Conservation (phyloP, 2,113 vertebrate genomes). For the Colius striatus region DNA sequence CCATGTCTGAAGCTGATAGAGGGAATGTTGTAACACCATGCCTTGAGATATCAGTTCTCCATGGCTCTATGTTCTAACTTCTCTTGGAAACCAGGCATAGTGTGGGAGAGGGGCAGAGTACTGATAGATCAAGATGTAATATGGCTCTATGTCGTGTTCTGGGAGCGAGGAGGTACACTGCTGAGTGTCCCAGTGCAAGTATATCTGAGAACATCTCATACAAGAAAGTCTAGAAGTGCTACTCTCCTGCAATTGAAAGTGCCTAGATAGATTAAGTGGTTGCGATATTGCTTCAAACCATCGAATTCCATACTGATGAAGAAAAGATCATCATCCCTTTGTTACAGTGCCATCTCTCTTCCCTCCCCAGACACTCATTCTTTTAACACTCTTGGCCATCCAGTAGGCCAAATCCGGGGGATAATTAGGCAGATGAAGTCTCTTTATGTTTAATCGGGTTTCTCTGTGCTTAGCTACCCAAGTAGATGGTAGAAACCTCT, state of each 20-base stretch:
- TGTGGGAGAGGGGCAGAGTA: accelerated
- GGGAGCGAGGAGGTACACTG: background rate
- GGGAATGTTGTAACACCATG: accelerated
- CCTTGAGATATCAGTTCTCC: background rate
- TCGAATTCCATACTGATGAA: background rate
- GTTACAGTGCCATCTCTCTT: background rate
- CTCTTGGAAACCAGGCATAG: background rate
- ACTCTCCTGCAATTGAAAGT: background rate
- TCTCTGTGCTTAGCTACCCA: background rate
- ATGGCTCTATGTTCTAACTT: too few species aligned
- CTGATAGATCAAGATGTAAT: background rate
- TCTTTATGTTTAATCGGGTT: background rate
- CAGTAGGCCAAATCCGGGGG: background rate
- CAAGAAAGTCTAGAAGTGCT: background rate
- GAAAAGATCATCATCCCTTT: background rate
- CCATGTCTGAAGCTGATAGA: background rate
- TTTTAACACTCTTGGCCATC: background rate
- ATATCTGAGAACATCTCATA: background rate
- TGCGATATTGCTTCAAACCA: background rate
- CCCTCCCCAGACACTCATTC: background rate
- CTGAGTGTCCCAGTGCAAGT: background rate
- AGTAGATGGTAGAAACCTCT: background rate
- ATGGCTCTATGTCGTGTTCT: background rate
- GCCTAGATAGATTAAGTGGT: too few species aligned
- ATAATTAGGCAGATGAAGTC: accelerated